Conservation (phyloP, 2,113 vertebrate species). For the Gnathonemus echidnorhynchus region DNA sequence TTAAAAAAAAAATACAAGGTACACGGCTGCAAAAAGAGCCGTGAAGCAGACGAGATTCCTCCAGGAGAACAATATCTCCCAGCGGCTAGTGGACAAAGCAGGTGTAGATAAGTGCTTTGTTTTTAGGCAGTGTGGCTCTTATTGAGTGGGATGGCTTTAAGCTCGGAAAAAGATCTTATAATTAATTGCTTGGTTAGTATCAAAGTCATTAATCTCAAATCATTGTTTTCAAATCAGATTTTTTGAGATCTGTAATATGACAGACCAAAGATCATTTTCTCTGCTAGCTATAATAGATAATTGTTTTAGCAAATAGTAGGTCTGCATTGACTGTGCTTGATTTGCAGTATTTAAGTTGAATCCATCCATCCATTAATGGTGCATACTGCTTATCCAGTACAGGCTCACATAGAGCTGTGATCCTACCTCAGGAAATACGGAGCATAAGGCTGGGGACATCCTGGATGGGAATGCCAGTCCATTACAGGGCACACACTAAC, state of each 20-base stretch:
- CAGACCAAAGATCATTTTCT: background rate
- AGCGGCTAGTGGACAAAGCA: background rate
- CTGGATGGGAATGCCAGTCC: background rate
- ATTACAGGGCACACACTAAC: background rate
- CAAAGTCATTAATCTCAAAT: background rate
- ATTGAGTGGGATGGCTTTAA: background rate
- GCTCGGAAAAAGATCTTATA: background rate
- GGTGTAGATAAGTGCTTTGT: background rate
- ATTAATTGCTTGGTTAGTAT: background rate
- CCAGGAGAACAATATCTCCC: background rate
- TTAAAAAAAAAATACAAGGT: background rate
- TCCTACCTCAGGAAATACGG: background rate
- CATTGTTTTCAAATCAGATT: background rate
- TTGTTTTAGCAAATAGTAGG: background rate
- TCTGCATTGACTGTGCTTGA: background rate
- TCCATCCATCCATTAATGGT: background rate
- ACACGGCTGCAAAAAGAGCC: background rate
- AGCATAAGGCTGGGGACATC: background rate
- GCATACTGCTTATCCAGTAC: background rate
- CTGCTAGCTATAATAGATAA: background rate
- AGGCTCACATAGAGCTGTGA: background rate
- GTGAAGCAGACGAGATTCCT: background rate
- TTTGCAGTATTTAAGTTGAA: background rate
- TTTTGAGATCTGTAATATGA: conserved; percentile 2
- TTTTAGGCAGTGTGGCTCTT: background rate